Percentiles rank a stretch among this genome's conserved stretches.
Evolutionary conservation across 2,888 invertebrate species (phyloP).

Genomic region (Torymus texanus): DNA sequence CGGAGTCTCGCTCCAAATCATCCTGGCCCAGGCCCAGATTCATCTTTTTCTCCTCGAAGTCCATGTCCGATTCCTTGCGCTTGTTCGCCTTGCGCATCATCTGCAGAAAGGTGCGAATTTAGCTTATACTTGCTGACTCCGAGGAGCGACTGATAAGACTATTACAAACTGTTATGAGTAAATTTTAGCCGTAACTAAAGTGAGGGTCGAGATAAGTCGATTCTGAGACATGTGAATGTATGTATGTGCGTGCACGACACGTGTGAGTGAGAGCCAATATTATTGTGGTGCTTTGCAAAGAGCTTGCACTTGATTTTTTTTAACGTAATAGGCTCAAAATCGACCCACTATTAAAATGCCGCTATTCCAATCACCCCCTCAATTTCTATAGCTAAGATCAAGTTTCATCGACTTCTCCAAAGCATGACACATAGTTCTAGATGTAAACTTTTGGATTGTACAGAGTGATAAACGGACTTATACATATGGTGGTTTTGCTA

Average conservation of each 20-base stretch:
- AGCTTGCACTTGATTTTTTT: no score
- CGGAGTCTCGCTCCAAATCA: conserved; percentile 85
- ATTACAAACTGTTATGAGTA: no score
- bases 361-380: conserved; percentile 35
- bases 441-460: no score
- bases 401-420: neutral
- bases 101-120: conserved; percentile 66
- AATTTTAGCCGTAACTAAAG: conserved; percentile 4
- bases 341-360: neutral
- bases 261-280: no score
- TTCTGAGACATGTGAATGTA: neutral
- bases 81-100: conserved; percentile 93
- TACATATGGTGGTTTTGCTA: no score
- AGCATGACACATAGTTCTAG: no score
- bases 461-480: no score
- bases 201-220: neutral
- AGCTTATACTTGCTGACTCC: no score
- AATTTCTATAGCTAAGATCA: conserved; percentile 1
- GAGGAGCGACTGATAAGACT: no score
- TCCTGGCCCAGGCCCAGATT: conserved; percentile 89
- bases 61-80: conserved; percentile 95
- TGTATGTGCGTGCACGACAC: no score
- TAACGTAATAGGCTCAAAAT: neutral
- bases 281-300: no score
- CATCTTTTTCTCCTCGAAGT: conserved; percentile 96